A percentile compares a stretch with the other conserved stretches of the same genome.
Evolutionary conservation across 2,888 invertebrate species (phyloP).

Genomic region (Ethmia dodecea): DNA sequence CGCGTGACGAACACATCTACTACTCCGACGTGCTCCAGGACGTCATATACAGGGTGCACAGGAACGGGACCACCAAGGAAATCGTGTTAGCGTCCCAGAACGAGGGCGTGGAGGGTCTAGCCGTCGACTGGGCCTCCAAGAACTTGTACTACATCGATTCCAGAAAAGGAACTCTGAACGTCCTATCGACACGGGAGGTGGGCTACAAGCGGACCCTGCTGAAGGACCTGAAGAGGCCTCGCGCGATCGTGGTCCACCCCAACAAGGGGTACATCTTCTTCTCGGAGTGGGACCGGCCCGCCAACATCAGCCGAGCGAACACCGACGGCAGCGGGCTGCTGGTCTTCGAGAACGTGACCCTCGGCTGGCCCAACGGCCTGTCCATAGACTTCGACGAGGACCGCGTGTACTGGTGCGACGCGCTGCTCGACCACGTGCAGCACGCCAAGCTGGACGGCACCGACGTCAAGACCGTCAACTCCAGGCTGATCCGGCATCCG

Average conservation of each 20-base stretch:
- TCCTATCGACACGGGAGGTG: slow-evolving; percentile 91
- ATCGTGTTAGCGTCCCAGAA: slow-evolving; percentile 97
- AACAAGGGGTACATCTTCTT: slow-evolving; percentile 96
- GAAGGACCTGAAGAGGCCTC: slow-evolving; percentile 92
- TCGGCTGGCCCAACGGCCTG: slow-evolving; percentile 98
- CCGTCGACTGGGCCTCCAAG: slow-evolving; percentile 97
- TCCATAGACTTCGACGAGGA: slow-evolving; percentile 94
- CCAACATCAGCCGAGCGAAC: slow-evolving; percentile 95
- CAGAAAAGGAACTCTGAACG: slow-evolving; percentile 95
- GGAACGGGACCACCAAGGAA: slow-evolving; percentile 88
- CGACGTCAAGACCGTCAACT: slow-evolving; percentile 93
- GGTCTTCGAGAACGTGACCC: slow-evolving; percentile 92
- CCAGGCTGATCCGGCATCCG: slow-evolving; percentile 90
- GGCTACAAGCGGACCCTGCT: slow-evolving; percentile 89
- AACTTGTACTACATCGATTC: slow-evolving; percentile 97
- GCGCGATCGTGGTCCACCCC: slow-evolving; percentile 98
- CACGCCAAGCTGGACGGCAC: slow-evolving; percentile 94
- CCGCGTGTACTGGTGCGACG: slow-evolving; percentile 98
- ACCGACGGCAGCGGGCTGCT: slow-evolving; percentile 92
- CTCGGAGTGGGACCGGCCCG: slow-evolving; percentile 97
- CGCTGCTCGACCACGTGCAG: slow-evolving; percentile 96
- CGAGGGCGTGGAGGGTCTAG: slow-evolving; percentile 97
- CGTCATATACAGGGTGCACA: slow-evolving; percentile 91
- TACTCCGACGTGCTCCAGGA: slow-evolving; percentile 98
- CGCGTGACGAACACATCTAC: slow-evolving; percentile 93